Conservation (phyloP, 2,797 vertebrate genomes). For the Enoplosus armatus region DNA sequence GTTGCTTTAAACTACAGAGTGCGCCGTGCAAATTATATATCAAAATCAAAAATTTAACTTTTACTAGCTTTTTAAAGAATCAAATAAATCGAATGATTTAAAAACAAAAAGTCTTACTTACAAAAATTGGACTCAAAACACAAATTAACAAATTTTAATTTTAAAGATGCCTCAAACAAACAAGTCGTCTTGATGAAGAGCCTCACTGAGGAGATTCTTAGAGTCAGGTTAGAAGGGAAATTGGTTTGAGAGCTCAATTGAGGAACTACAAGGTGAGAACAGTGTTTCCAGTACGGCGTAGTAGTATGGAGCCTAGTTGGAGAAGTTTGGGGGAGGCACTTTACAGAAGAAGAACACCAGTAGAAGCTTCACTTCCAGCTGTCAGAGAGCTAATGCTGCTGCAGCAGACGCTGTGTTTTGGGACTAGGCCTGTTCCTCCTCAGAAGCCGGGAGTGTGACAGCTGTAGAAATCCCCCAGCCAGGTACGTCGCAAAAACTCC, state of each 20-base stretch:
- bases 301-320: constrained; percentile 47
- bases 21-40: neutral
- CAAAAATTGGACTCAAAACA: neutral
- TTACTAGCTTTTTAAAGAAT: neutral
- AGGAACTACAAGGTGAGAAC: constrained; percentile 35
- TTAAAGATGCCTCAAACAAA: neutral
- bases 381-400: constrained; percentile 65
- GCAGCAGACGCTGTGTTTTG: constrained; percentile 62
- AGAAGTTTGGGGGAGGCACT: constrained; percentile 73
- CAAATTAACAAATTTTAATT: too few species aligned
- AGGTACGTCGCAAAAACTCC: constrained; percentile 67
- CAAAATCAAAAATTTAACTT: neutral
- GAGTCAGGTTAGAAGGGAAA: constrained; percentile 18
- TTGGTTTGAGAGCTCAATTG: constrained; percentile 44
- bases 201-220: neutral
- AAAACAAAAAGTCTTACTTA: neutral
- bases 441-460: constrained; percentile 75
- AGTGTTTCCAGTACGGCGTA: constrained; percentile 25
- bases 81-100: too few species aligned
- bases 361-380: constrained; percentile 70
- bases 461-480: constrained; percentile 78
- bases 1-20: neutral
- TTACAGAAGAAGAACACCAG: constrained; percentile 64
- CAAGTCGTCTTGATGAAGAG: constrained; percentile 3
- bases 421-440: constrained; percentile 72